phyloP scores from a whole-genome alignment of 2,113 vertebrate species.

The Muntiacus reevesi region DNA sequence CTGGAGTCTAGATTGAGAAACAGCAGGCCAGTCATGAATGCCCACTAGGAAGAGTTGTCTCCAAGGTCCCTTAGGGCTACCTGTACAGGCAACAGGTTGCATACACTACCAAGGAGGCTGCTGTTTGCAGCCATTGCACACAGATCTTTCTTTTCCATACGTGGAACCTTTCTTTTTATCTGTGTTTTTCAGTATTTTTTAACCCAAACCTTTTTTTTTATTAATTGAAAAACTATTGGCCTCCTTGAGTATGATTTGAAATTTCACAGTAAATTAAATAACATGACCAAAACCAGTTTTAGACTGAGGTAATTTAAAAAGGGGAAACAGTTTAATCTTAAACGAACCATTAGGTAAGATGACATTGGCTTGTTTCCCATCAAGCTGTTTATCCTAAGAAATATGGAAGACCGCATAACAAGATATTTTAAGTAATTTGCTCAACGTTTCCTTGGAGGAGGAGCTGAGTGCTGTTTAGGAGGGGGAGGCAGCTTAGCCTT shows the following conservation, averaged over 20 bases:
- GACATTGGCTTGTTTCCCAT: background rate
- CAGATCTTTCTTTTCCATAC: background rate
- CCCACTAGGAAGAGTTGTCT: no score
- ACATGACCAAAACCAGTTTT: background rate
- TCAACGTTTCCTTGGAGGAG: background rate
- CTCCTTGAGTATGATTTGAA: background rate
- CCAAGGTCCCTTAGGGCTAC: no score
- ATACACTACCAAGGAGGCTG: no score
- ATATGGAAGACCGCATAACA: background rate
- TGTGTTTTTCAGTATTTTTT: background rate
- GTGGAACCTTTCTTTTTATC: background rate
- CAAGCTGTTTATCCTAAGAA: background rate
- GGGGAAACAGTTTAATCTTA: background rate
- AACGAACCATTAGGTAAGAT: background rate
- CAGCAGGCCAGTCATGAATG: no score
- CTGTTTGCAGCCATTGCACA: no score
- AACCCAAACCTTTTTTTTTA: background rate
- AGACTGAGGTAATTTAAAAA: constrained; percentile 6
- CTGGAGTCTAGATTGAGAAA: no score
- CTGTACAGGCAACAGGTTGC: no score
- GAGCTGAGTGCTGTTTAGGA: background rate
- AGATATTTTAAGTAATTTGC: background rate
- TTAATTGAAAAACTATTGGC: background rate
- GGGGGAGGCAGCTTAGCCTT: background rate
- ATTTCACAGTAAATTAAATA: constrained; percentile 22